phyloP scores from a whole-genome alignment of 2,113 vertebrate genomes.

The Suricata suricatta region DNA sequence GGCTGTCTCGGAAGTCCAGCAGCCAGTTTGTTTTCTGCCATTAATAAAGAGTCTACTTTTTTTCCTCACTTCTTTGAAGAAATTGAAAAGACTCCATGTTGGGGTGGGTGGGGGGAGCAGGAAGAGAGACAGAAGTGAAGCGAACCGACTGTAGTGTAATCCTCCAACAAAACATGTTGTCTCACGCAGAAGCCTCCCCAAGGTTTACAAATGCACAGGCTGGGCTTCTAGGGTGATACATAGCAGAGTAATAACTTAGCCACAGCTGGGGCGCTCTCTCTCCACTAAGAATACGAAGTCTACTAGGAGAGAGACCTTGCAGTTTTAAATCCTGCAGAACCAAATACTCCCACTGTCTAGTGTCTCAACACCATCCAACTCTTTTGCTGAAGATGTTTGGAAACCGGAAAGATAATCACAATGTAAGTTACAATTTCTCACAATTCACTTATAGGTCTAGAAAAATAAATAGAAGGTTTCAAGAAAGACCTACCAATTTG shows the following conservation, averaged over 20 bases:
- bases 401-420: background rate
- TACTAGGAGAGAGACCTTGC: conserved; percentile 75
- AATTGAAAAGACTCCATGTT: conserved; percentile 87
- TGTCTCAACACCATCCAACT: conserved; percentile 53
- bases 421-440: background rate
- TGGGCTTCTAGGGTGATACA: conserved; percentile 80
- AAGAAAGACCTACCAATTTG: conserved; percentile 70
- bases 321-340: conserved; percentile 55
- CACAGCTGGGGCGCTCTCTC: conserved; percentile 55
- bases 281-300: conserved; percentile 68
- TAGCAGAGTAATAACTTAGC: conserved; percentile 80
- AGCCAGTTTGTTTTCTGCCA: conserved; percentile 88
- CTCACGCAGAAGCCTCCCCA: conserved; percentile 83
- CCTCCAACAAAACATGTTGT: conserved; percentile 83
- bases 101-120: conserved; percentile 79
- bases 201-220: conserved; percentile 83
- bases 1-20: conserved; percentile 86
- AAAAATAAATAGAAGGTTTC: conserved; percentile 64
- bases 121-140: conserved; percentile 82
- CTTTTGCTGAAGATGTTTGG: background rate
- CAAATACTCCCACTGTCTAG: conserved; percentile 64
- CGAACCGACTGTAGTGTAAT: conserved; percentile 85
- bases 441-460: conserved; percentile 36
- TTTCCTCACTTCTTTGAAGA: conserved; percentile 85
- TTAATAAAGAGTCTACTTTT: conserved; percentile 88